Conservation (phyloP, 2,888 invertebrate species). For the Slavum lentiscoides region DNA sequence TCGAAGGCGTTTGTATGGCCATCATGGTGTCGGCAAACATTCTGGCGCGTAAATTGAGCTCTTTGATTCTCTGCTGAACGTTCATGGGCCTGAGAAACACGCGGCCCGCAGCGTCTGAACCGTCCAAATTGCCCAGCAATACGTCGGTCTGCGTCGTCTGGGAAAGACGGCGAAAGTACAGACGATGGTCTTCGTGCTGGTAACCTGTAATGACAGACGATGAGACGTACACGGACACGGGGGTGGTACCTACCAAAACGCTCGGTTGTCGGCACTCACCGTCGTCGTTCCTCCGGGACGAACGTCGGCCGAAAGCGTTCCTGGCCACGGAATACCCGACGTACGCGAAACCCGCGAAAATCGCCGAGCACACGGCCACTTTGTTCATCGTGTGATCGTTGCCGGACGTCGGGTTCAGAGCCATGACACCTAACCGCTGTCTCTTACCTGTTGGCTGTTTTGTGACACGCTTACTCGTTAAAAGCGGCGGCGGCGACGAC, state of each 20-base stretch:
- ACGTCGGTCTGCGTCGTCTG: slow-evolving; percentile 63
- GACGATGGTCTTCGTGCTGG: slow-evolving; percentile 59
- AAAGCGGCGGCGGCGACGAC: too few relatives aligned
- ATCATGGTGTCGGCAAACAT: slow-evolving; percentile 62
- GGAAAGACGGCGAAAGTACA: slow-evolving; percentile 61
- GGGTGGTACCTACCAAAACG: too few relatives aligned
- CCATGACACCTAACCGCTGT: too few relatives aligned
- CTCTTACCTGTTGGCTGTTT: too few relatives aligned
- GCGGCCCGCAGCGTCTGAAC: slow-evolving; percentile 59
- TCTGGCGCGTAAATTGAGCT: slow-evolving; percentile 61
- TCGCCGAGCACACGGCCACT: slow-evolving; percentile 62
- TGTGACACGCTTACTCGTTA: too few relatives aligned
- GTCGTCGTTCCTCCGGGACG: slow-evolving; percentile 59
- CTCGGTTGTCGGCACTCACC: slow-evolving; percentile 57
- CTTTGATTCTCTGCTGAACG: slow-evolving; percentile 62
- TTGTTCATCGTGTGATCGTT: slow-evolving; percentile 61
- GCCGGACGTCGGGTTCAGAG: slow-evolving; percentile 58
- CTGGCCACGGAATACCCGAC: slow-evolving; percentile 62
- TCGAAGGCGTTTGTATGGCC: slow-evolving; percentile 59
- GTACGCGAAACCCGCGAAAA: slow-evolving; percentile 63
- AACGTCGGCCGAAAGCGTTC: slow-evolving; percentile 60
- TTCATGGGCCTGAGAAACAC: slow-evolving; percentile 60
- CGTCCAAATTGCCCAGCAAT: slow-evolving; percentile 61
- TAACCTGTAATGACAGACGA: slow-evolving; percentile 56
- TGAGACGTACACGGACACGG: background rate